These are phyloP conservation scores for Cairina moschata DNA, from an alignment of 2,113 vertebrate genomes.

Conservation along the genomic window DNA sequence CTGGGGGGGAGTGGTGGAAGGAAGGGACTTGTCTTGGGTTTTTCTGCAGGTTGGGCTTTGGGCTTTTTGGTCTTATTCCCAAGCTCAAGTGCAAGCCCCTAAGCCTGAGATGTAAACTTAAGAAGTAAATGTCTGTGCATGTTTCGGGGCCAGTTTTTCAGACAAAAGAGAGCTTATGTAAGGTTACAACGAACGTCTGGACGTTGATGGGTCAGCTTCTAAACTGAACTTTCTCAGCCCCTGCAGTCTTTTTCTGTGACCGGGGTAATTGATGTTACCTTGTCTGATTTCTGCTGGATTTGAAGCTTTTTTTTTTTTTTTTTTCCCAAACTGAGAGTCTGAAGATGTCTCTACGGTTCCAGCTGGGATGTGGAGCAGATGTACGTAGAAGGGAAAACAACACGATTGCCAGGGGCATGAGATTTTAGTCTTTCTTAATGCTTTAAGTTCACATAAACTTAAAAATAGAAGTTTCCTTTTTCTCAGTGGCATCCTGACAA, in stretches of 20 bases:
- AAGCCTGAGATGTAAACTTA: neutral
- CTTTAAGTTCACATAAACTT: slow-evolving; percentile 25
- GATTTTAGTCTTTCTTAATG: slow-evolving; percentile 32
- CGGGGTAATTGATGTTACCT: neutral
- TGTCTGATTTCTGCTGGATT: neutral
- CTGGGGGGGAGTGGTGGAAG: neutral
- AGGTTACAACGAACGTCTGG: neutral
- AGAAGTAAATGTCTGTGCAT: neutral
- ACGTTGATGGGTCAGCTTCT: neutral
- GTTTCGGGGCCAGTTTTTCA: neutral
- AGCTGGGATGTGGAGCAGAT: neutral
- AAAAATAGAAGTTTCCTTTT: slow-evolving; percentile 29
- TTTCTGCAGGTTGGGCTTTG: neutral
- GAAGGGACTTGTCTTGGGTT: neutral
- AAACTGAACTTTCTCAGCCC: neutral
- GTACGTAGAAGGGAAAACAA: neutral
- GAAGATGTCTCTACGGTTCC: neutral
- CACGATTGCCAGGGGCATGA: neutral
- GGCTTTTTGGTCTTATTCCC: neutral
- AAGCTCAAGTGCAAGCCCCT: neutral
- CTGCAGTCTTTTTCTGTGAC: neutral
- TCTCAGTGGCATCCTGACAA: neutral
- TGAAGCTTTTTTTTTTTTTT: neutral
- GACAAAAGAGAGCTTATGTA: neutral
- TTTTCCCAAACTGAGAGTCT: neutral